Percentiles rank a stretch among this genome's conserved stretches.
Conservation (phyloP, 2,888 invertebrate species). For the Microctonus brassicae region DNA sequence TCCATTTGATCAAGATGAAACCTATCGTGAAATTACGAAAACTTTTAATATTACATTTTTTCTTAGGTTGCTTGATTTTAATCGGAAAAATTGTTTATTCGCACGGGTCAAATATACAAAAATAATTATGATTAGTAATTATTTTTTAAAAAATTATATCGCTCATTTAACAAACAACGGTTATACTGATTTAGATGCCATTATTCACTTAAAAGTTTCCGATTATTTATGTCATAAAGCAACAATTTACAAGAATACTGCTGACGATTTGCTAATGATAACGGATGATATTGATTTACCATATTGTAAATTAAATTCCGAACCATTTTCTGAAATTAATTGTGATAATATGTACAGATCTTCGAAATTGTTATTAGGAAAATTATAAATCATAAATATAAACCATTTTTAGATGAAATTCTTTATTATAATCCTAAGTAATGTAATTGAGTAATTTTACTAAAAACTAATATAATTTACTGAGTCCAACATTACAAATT, state of each 20-base stretch:
- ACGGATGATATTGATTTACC: too few relatives aligned
- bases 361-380: too few relatives aligned
- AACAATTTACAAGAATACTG: constrained; percentile 19
- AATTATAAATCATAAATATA: too few relatives aligned
- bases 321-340: too few relatives aligned
- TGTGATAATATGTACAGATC: too few relatives aligned
- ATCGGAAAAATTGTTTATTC: background rate
- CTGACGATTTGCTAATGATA: too few relatives aligned
- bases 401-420: constrained; percentile 10
- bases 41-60: constrained; percentile 49
- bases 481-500: constrained; percentile 5
- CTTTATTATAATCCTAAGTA: constrained; percentile 9
- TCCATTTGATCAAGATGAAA: constrained; percentile 72
- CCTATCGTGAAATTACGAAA: constrained; percentile 71
- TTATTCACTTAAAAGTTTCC: constrained; percentile 47
- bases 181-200: constrained; percentile 38
- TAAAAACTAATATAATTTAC: constrained; percentile 30
- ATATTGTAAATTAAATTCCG: too few relatives aligned
- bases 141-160: constrained; percentile 38
- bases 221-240: constrained; percentile 53
- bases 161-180: constrained; percentile 40
- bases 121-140: constrained; percentile 20
- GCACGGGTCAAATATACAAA: constrained; percentile 18
- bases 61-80: background rate
- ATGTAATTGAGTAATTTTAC: constrained; percentile 26